Evolutionary conservation across 1,140 invertebrate species (phyloP), one percentile per base, ranked within the genome.

Genomic region (Diorhabda sublineata): DNA sequence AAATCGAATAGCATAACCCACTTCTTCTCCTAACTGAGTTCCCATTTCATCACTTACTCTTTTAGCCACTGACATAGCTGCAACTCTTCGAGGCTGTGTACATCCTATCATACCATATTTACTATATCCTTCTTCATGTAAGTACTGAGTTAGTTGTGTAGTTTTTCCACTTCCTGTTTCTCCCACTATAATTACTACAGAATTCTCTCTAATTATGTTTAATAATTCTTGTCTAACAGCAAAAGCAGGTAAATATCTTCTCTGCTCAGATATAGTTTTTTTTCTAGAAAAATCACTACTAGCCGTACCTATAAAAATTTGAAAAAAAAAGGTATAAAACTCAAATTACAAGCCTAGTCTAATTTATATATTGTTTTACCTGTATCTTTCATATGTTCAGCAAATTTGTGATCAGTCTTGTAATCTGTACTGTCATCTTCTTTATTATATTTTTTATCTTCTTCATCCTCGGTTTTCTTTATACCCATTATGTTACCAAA

Each of bases 151-250:
- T n/a, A 99, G 84, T 81, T 99, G 98, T 0, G 97, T 99, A 0
- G 98, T 99, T 83, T 99, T 99, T 58, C 98, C 98, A 77, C 95
- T 97, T 9, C 98, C 98, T 41, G 98, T 99, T 84, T 99, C 98
- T 75, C 98, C 96, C 1, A 98, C 95, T 77, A 98, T 97, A 71
- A 99, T 93, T 5, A 99, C 92, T 3, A 99, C 92, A 72, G 86
- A 96, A 81, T 98, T 98, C 76, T 99, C 97, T 64, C 96, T 84
- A 42, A 99, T 98, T 47, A 99, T 88, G 76, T 94, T 95, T 62
- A 98, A 82, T 6, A 98, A 82, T 81, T 98, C 92, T 81, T 98
- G 94, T 52, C 96, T 86, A 0, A 96, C 95, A 44, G 97, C 97
- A 84, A 98, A 99, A 0, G 96, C 97, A 0, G 98, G 98, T 9